Evolutionary conservation across 2,888 invertebrate genomes (phyloP).

Genomic region (Hoplodrina blanda): DNA sequence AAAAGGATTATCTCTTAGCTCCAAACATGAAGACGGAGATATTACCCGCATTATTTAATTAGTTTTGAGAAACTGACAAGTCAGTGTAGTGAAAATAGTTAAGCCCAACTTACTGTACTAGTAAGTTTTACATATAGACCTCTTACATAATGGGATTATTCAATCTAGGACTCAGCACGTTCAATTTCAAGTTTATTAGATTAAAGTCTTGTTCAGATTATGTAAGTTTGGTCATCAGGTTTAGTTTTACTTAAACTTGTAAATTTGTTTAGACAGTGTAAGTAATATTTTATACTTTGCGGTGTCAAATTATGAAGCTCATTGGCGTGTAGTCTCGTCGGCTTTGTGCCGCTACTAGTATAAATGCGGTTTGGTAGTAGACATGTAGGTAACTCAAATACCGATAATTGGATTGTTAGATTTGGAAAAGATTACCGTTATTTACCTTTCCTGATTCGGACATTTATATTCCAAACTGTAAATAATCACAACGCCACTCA

Average conservation of each 20-base stretch:
- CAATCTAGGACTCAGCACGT: slow-evolving; percentile 62
- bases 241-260: slow-evolving; percentile 43
- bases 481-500: slow-evolving; percentile 28
- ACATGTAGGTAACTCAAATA: slow-evolving; percentile 25
- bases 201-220: slow-evolving; percentile 53
- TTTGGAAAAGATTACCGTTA: slow-evolving; percentile 10
- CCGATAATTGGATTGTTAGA: slow-evolving; percentile 6
- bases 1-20: background rate
- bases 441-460: slow-evolving; percentile 14
- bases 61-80: slow-evolving; percentile 35
- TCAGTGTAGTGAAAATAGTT: slow-evolving; percentile 30
- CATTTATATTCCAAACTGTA: slow-evolving; percentile 29
- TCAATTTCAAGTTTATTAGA: slow-evolving; percentile 57
- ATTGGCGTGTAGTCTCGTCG: background rate
- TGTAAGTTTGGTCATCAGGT: slow-evolving; percentile 37
- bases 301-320: slow-evolving; percentile 2
- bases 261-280: slow-evolving; percentile 16
- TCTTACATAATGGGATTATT: slow-evolving; percentile 58
- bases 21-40: background rate
- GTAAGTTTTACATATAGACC: slow-evolving; percentile 30
- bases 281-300: background rate
- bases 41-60: slow-evolving; percentile 21
- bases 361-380: background rate
- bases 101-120: slow-evolving; percentile 16
- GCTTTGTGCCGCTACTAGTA: background rate